Evolutionary conservation across 2,797 vertebrate genomes (phyloP).

Genomic region (Lemur catta): DNA sequence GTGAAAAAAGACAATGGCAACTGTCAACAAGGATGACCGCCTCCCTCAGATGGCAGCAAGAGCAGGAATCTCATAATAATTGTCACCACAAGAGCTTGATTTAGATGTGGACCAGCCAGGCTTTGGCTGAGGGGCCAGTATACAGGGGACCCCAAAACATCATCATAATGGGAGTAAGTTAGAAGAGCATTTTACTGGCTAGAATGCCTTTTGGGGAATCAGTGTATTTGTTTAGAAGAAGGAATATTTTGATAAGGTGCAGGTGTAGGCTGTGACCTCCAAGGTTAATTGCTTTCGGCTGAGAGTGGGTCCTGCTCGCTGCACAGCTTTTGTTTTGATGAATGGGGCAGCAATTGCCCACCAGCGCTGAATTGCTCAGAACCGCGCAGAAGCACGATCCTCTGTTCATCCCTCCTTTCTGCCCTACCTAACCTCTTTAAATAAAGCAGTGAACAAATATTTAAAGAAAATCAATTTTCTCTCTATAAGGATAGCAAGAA

Average conservation of each 20-base stretch:
- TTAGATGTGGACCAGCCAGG: background rate
- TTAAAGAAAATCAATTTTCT: conserved; percentile 67
- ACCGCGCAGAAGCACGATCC: background rate
- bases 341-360: background rate
- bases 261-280: background rate
- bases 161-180: background rate
- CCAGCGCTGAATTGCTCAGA: background rate
- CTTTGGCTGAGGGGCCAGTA: background rate
- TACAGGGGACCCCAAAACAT: background rate
- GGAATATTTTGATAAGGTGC: background rate
- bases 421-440: conserved; percentile 54
- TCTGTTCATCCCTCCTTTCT: background rate
- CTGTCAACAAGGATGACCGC: background rate
- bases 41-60: background rate
- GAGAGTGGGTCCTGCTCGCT: background rate
- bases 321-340: conserved; percentile 24
- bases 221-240: conserved; percentile 21
- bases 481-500: conserved; percentile 60
- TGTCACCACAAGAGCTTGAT: background rate
- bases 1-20: background rate
- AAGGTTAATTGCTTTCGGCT: conserved; percentile 25
- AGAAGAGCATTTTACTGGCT: conserved; percentile 10
- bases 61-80: background rate
- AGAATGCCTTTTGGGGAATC: conserved; percentile 23
- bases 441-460: conserved; percentile 69